A percentile compares a stretch with the other conserved stretches of the same genome.
Evolutionary conservation across 2,113 vertebrate species (phyloP).

Genomic region (Hyperopisus bebe): DNA sequence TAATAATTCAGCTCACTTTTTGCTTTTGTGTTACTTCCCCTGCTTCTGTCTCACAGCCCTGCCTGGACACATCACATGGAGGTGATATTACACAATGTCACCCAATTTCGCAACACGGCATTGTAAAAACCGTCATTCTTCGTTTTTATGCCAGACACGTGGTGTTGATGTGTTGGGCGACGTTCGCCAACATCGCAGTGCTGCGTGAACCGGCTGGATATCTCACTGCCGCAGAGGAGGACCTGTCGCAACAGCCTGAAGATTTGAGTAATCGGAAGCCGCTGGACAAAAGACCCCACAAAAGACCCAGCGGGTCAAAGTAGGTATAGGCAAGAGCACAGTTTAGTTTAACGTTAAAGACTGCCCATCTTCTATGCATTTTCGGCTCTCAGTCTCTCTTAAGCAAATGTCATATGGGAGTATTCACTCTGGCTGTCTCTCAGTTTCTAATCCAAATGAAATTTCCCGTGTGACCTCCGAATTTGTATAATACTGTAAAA

Average conservation of each 20-base stretch:
- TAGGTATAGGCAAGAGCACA: not conserved
- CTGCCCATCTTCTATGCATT: not conserved
- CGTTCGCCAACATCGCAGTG: not conserved
- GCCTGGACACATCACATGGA: not conserved
- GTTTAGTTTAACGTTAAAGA: not conserved
- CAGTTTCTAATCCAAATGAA: not conserved
- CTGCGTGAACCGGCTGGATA: not conserved
- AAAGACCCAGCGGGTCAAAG: too few relatives aligned
- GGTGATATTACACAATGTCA: not conserved
- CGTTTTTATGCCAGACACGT: not conserved
- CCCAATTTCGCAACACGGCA: not conserved
- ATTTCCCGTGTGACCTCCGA: not conserved
- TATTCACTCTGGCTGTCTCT: not conserved
- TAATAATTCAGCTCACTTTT: not conserved
- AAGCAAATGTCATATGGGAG: not conserved
- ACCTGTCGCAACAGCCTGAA: not conserved
- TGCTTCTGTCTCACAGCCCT: not conserved
- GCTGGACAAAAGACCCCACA: not conserved
- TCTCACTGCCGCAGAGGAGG: not conserved
- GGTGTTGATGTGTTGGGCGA: not conserved
- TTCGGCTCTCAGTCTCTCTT: not conserved
- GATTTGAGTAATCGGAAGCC: not conserved
- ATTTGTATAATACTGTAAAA: slow-evolving; percentile 29
- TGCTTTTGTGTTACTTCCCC: not conserved
- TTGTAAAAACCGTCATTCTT: not conserved